phyloP scores from a whole-genome alignment of 2,888 invertebrate genomes.

The Cephus pulcher region DNA sequence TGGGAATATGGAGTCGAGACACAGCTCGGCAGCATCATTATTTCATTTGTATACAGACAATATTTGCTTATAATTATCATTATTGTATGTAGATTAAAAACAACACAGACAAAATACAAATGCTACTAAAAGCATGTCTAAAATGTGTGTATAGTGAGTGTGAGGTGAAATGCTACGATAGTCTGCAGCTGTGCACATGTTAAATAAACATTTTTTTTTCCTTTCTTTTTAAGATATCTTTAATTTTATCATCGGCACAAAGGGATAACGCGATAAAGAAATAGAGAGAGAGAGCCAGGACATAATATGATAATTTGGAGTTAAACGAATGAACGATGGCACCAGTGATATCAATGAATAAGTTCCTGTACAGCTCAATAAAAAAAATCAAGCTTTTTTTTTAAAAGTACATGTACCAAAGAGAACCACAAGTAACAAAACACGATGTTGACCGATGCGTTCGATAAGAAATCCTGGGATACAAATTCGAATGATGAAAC shows the following conservation, averaged over 20 bases:
- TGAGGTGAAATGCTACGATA: constrained; percentile 30
- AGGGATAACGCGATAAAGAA: not conserved
- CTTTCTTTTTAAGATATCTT: not conserved
- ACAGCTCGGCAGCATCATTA: constrained; percentile 39
- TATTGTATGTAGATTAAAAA: constrained; percentile 27
- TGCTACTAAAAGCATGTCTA: constrained; percentile 64
- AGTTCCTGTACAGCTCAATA: not conserved
- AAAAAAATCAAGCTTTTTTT: not conserved
- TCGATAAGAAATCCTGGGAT: not conserved
- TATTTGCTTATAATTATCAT: not conserved
- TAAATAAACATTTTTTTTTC: not conserved
- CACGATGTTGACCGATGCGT: not conserved
- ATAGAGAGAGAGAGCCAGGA: not conserved
- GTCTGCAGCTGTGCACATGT: constrained; percentile 5
- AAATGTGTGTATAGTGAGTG: constrained; percentile 50
- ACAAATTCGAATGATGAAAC: not conserved
- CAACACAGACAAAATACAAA: constrained; percentile 58
- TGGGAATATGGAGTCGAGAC: not conserved
- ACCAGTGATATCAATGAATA: not conserved
- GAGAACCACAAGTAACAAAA: not conserved
- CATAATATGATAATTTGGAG: not conserved
- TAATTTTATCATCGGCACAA: not conserved
- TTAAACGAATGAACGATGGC: not conserved
- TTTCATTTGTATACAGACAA: constrained; percentile 1
- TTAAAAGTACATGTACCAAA: not conserved